A percentile compares a stretch with the other conserved stretches of the same genome.
Conservation (phyloP, 2,797 vertebrate genomes). For the Sebastes oblongus region DNA sequence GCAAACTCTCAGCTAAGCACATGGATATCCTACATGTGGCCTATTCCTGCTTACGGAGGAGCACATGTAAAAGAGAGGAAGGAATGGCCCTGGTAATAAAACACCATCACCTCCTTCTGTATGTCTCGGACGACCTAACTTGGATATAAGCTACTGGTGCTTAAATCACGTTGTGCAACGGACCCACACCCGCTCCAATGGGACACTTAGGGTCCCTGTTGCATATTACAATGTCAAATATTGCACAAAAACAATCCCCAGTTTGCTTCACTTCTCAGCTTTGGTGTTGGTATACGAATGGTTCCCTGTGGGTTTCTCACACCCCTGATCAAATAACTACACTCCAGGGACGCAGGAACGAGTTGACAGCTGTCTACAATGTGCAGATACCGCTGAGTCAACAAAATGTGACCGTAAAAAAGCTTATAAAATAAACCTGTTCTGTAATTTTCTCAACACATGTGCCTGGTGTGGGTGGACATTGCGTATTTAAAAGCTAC, state of each 20-base stretch:
- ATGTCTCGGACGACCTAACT: conserved; percentile 36
- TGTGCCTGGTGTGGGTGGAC: conserved; percentile 43
- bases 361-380: conserved; percentile 43
- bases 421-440: conserved; percentile 57
- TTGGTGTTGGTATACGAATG: not conserved
- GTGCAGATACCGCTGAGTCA: conserved; percentile 44
- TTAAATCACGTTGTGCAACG: conserved; percentile 40
- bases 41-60: conserved; percentile 4
- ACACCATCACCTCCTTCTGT: conserved; percentile 41
- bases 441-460: conserved; percentile 55
- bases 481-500: conserved; percentile 31
- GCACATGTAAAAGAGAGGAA: conserved; percentile 39
- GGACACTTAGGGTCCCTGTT: conserved; percentile 6
- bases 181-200: not conserved
- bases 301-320: not conserved
- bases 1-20: not conserved
- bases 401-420: conserved; percentile 43
- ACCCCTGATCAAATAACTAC: not conserved
- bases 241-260: not conserved
- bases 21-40: not conserved
- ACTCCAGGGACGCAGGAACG: not conserved
- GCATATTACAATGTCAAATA: conserved; percentile 18
- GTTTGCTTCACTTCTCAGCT: not conserved
- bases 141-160: conserved; percentile 30
- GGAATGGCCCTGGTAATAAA: conserved; percentile 53